These are phyloP conservation scores for Erynnis tages DNA, from an alignment of 2,888 invertebrate species.

Conservation along the genomic window DNA sequence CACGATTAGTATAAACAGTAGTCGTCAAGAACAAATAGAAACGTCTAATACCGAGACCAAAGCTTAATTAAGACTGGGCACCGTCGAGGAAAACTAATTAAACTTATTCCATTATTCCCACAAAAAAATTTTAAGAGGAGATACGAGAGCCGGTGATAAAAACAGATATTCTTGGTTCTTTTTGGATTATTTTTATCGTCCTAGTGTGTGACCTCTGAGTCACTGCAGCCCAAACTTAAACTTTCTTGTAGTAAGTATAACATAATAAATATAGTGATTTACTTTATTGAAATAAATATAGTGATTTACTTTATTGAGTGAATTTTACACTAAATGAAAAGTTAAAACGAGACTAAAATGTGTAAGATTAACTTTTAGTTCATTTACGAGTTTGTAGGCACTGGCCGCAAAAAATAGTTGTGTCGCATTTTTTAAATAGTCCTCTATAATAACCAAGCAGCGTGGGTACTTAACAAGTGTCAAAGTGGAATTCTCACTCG, in stretches of 20 bases:
- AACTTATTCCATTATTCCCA: slow-evolving; percentile 72
- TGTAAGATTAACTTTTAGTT: slow-evolving; percentile 22
- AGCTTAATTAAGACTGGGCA: slow-evolving; percentile 72
- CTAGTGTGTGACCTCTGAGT: too few species aligned
- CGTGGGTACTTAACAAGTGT: slow-evolving; percentile 21
- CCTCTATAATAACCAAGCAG: slow-evolving; percentile 24
- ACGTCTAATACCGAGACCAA: slow-evolving; percentile 55
- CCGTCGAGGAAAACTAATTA: slow-evolving; percentile 69
- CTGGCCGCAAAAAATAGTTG: slow-evolving; percentile 8
- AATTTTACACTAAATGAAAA: too few species aligned
- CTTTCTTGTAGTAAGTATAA: too few species aligned
- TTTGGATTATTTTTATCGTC: too few species aligned
- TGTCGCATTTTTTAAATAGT: slow-evolving; percentile 21
- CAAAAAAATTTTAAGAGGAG: slow-evolving; percentile 61
- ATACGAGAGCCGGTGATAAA: slow-evolving; percentile 12
- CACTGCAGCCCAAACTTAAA: too few species aligned
- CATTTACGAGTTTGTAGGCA: slow-evolving; percentile 17
- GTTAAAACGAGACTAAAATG: slow-evolving; percentile 5
- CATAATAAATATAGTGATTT: too few species aligned
- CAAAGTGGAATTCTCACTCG: slow-evolving; percentile 20
- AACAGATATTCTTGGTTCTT: slow-evolving; percentile 8
- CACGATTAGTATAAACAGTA: slow-evolving; percentile 36
- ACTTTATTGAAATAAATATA: too few species aligned
- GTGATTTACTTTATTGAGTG: too few species aligned
- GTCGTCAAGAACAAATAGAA: slow-evolving; percentile 49